Evolutionary conservation across 2,113 vertebrate species (phyloP).

Genomic region (Craseonycteris thonglongyai): DNA sequence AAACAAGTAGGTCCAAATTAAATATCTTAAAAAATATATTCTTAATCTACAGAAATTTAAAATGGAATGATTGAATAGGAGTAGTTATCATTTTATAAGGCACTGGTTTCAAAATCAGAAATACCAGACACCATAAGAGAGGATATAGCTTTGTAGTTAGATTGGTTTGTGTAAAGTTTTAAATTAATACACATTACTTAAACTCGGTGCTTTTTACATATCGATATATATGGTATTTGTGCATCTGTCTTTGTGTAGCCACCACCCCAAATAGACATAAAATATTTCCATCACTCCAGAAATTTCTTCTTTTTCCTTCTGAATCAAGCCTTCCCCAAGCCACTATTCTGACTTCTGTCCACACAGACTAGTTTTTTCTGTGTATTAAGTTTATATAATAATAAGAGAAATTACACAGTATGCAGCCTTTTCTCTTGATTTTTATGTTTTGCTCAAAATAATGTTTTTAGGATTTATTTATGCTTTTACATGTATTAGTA

Average conservation of each 20-base stretch:
- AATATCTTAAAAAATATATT: neutral
- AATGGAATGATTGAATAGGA: neutral
- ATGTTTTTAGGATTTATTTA: neutral
- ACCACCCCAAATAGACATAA: neutral
- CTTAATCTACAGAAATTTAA: neutral
- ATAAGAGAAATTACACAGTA: neutral
- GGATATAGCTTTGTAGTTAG: neutral
- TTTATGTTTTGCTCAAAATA: neutral
- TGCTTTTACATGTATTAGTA: neutral
- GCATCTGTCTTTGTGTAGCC: neutral
- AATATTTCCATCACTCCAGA: neutral
- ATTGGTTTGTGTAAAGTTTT: neutral
- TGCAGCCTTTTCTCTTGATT: neutral
- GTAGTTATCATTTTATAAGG: neutral
- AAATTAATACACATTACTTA: neutral
- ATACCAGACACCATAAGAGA: neutral
- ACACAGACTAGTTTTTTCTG: neutral
- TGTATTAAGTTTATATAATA: neutral
- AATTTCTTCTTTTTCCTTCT: neutral
- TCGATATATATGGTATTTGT: neutral
- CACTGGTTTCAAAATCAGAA: neutral
- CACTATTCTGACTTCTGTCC: neutral
- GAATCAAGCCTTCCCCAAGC: neutral
- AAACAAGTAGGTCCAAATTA: neutral
- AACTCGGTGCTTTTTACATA: neutral